Conservation (phyloP, 2,113 vertebrate species). For the Falcunculus frontatus region DNA sequence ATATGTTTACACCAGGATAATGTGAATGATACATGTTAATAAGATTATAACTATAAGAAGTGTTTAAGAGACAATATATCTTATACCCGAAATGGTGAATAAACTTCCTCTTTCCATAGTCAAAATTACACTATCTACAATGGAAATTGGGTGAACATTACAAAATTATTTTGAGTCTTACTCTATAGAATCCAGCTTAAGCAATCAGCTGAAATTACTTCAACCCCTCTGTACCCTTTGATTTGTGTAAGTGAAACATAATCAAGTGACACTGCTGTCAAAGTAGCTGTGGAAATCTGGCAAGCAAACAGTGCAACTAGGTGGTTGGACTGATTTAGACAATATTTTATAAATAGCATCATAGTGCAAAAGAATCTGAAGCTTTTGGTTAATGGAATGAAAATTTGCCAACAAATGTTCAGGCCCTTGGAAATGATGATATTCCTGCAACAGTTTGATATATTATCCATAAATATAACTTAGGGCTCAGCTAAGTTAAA, state of each 20-base stretch:
- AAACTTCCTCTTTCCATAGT: neutral
- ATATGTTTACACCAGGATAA: neutral
- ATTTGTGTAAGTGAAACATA: neutral
- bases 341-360: neutral
- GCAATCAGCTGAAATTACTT: neutral
- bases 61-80: neutral
- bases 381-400: neutral
- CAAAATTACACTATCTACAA: neutral
- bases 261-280: accelerated
- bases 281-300: neutral
- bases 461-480: neutral
- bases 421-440: neutral
- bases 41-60: neutral
- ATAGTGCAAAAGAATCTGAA: neutral
- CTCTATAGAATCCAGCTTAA: neutral
- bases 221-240: neutral
- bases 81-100: neutral
- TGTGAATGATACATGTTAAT: neutral
- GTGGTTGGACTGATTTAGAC: neutral
- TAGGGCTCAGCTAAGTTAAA: neutral
- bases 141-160: neutral
- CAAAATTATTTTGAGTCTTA: neutral
- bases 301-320: neutral
- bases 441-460: neutral
- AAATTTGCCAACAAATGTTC: neutral